These are phyloP conservation scores for Lysiphlebus fabarum DNA, from an alignment of 1,140 invertebrate genomes.

Conservation along the genomic window DNA sequence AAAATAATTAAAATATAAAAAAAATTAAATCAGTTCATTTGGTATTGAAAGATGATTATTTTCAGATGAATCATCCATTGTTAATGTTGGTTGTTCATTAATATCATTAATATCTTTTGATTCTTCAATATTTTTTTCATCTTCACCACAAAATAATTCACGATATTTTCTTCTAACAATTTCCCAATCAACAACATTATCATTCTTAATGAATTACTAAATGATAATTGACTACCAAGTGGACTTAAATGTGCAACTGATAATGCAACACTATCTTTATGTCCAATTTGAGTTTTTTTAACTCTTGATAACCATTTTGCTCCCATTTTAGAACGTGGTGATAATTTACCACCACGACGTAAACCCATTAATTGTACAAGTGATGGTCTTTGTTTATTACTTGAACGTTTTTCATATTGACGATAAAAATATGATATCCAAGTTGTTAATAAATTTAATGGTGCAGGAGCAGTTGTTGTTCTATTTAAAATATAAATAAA, in stretches of 20 bases:
- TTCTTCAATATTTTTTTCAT: conserved; percentile 55
- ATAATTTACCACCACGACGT: conserved; percentile 66
- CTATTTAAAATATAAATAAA: conserved; percentile 44
- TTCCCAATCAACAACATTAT: conserved; percentile 90
- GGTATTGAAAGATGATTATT: conserved; percentile 1
- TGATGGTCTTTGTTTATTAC: conserved; percentile 74
- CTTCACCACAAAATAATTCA: conserved; percentile 69
- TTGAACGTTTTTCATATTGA: conserved; percentile 70
- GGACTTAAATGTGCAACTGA: conserved; percentile 76
- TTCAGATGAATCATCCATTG: conserved; percentile 29
- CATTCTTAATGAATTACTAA: conserved; percentile 68
- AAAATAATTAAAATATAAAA: background rate
- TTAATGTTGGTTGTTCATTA: conserved; percentile 33
- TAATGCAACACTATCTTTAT: conserved; percentile 74
- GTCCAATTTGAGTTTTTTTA: conserved; percentile 72
- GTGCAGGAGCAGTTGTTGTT: conserved; percentile 94
- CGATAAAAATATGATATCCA: conserved; percentile 82
- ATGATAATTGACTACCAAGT: conserved; percentile 78
- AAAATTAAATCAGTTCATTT: conserved; percentile 23
- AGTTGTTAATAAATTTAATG: conserved; percentile 92
- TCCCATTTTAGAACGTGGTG: conserved; percentile 76
- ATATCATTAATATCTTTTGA: conserved; percentile 43
- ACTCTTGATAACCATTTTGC: conserved; percentile 83
- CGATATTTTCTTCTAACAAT: conserved; percentile 84
- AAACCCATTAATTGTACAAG: conserved; percentile 77